Conservation (phyloP, 2,888 invertebrate species). For the Zygogramma bicolorata region DNA sequence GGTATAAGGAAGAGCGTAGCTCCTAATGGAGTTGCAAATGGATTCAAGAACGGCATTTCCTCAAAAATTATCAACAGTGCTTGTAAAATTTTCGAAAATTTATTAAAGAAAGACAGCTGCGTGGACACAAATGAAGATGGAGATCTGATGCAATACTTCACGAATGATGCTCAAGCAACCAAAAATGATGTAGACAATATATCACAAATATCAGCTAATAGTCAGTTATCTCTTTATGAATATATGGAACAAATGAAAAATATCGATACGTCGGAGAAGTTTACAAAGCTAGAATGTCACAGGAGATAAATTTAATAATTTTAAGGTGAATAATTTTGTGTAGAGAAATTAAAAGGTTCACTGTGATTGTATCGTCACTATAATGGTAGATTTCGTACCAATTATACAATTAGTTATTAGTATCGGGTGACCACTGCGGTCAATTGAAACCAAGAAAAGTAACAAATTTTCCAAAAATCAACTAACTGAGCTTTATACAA, state of each 20-base stretch:
- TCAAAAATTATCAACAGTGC: constrained; percentile 44
- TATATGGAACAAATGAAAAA: constrained; percentile 59
- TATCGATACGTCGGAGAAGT: constrained; percentile 36
- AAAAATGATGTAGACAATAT: not conserved
- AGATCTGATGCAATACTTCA: constrained; percentile 47
- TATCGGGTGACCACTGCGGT: constrained; percentile 3
- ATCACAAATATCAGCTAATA: constrained; percentile 12
- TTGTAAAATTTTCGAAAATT: constrained; percentile 57
- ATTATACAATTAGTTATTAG: constrained; percentile 10
- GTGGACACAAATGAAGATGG: constrained; percentile 46
- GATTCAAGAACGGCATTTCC: constrained; percentile 42
- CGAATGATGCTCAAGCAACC: constrained; percentile 12
- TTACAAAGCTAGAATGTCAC: constrained; percentile 37
- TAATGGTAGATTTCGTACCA: not conserved
- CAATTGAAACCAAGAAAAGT: not conserved
- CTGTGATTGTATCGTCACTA: constrained; percentile 28
- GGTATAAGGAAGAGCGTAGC: constrained; percentile 32
- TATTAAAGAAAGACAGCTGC: constrained; percentile 50
- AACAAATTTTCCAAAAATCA: not conserved
- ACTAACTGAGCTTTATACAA: not conserved
- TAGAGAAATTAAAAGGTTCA: constrained; percentile 39
- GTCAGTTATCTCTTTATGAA: constrained; percentile 49
- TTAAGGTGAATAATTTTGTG: constrained; percentile 29
- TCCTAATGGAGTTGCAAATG: constrained; percentile 35
- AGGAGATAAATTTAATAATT: constrained; percentile 36